These are phyloP conservation scores for Hyphantria cunea DNA, from an alignment of 1,140 invertebrate species.

Conservation along the genomic window DNA sequence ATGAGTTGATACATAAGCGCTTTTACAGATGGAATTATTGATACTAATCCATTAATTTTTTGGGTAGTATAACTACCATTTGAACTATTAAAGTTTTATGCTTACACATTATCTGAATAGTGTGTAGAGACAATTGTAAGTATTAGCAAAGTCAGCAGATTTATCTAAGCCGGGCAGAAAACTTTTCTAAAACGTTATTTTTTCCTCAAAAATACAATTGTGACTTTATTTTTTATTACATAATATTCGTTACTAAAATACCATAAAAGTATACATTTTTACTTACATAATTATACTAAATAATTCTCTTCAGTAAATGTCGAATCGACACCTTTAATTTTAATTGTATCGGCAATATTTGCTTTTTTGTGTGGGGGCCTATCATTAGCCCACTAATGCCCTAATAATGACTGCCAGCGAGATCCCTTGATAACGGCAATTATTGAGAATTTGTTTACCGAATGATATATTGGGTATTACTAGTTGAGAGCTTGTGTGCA, in stretches of 20 bases:
- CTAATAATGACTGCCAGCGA: slow-evolving; percentile 25
- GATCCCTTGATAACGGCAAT: slow-evolving; percentile 19
- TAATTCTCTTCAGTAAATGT: background rate
- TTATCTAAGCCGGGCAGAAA: too few relatives aligned
- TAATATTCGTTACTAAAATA: background rate
- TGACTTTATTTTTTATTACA: too few relatives aligned
- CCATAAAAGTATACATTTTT: background rate
- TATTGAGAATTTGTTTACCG: slow-evolving; percentile 19
- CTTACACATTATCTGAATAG: too few relatives aligned
- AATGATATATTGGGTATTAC: slow-evolving; percentile 8
- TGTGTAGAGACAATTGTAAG: too few relatives aligned
- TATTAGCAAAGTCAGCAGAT: too few relatives aligned
- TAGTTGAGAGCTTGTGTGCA: slow-evolving; percentile 2
- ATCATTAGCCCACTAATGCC: slow-evolving; percentile 32
- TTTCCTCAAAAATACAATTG: too few relatives aligned
- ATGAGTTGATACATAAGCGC: too few relatives aligned
- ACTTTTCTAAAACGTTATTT: too few relatives aligned
- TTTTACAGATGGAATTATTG: too few relatives aligned
- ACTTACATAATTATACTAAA: background rate
- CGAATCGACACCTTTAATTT: slow-evolving; percentile 1
- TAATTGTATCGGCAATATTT: slow-evolving; percentile 18
- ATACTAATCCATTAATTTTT: too few relatives aligned
- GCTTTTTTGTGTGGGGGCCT: background rate
- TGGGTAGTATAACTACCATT: too few relatives aligned
- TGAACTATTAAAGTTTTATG: too few relatives aligned